Base-by-base conservation (phyloP, 2,113 vertebrate species). In the Platysteira castanea region DNA sequence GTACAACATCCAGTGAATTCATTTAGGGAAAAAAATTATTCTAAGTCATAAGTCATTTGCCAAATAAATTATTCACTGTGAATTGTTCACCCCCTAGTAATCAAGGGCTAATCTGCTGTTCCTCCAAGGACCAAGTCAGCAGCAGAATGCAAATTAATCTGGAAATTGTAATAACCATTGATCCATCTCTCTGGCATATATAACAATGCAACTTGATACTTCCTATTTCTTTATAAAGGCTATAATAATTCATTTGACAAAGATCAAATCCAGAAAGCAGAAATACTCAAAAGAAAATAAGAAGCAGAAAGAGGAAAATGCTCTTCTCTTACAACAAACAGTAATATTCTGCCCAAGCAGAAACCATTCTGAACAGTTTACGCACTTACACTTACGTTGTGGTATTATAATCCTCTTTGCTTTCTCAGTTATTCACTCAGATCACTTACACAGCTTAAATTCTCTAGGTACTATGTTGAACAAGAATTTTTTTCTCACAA, bases 31-130 rank as follows among this genome's bases (percentile, higher is more conserved):
- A 91, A 44, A 80, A 93, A 91, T 87, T 89, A 90, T 90, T 93
- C 75, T 65, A 84, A 92, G 56, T 80, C 85, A 54, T 59, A 95
- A 93, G 46, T 90, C 84, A 90, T 88, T 96, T 84, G 71, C 85
- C 60, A 92, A 75, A 92, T 90, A 90, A 91, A 95, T 91, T 96
- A 97, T 87, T 95, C 93, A 83, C 67, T 74, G 70, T 87, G 70
- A 96, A 93, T 93, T 81, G n/a, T 74, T 95, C 90, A 88, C 20
- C 85, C 27, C 47, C 71, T 52, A 59, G 64, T 93, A 94, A 94
- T 95, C 85, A 95, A 90, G 68, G 44, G 60, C 75, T 95, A 92
- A 94, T 94, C 79, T 92, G 71, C 28, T 95, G 47, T 80, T 94
- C 64, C 50, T 94, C 85, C 76, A 90, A 96, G 93, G 83, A 89